Conservation (phyloP, 2,113 vertebrate genomes). For the Pantherophis guttatus region DNA sequence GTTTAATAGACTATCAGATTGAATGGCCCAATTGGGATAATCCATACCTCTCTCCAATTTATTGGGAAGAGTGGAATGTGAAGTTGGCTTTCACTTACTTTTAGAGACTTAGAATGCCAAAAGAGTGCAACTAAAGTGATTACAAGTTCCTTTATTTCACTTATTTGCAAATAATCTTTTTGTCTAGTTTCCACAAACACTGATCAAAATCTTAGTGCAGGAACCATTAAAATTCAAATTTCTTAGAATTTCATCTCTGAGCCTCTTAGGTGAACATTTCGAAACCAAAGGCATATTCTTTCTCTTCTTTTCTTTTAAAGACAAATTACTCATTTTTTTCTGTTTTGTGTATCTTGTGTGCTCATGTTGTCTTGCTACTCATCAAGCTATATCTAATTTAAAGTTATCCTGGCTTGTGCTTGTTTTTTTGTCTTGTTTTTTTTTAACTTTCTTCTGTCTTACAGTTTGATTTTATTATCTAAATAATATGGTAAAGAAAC, state of each 20-base stretch:
- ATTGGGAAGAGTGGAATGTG: conserved; percentile 2
- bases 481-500: not conserved
- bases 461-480: conserved; percentile 2
- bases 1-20: not conserved
- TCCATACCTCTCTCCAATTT: not conserved
- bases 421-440: not conserved
- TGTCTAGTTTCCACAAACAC: not conserved
- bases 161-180: conserved; percentile 20
- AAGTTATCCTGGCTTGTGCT: not conserved
- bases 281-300: not conserved
- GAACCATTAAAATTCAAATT: not conserved
- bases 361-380: not conserved
- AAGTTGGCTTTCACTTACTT: not conserved
- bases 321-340: not conserved
- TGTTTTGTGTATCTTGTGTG: not conserved
- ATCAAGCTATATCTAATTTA: not conserved
- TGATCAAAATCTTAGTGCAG: not conserved
- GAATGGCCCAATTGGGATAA: not conserved
- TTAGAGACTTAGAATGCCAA: not conserved
- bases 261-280: not conserved
- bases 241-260: not conserved
- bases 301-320: not conserved
- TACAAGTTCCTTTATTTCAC: not conserved
- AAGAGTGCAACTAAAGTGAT: not conserved
- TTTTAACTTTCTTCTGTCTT: conserved; percentile 5